Conservation (phyloP, 2,113 vertebrate genomes). For the Malaclemys terrapin region DNA sequence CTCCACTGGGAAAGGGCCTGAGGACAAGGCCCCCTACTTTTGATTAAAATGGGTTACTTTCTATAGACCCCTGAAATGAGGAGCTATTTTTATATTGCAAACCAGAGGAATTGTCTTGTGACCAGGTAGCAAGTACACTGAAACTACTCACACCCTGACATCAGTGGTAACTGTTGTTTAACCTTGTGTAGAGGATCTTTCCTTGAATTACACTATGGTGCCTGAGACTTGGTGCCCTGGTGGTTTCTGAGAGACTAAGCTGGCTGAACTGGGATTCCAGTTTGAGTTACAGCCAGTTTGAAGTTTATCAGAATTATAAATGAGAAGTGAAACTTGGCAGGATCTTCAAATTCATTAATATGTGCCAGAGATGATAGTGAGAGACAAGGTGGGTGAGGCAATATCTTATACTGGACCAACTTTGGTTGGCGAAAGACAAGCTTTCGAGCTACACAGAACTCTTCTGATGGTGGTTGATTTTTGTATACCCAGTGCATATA, state of each 20-base stretch:
- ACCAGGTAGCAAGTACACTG: neutral
- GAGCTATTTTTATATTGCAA: neutral
- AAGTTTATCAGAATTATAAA: neutral
- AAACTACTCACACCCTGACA: neutral
- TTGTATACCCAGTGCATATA: neutral
- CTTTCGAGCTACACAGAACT: neutral
- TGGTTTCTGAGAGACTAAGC: neutral
- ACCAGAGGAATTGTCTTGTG: neutral
- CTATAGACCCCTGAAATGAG: neutral
- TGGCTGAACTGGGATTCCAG: neutral
- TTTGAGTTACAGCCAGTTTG: neutral
- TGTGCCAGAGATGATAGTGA: neutral
- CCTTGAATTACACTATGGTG: neutral
- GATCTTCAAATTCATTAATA: neutral
- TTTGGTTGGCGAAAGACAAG: neutral
- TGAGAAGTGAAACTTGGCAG: neutral
- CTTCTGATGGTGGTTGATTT: neutral
- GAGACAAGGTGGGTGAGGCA: neutral
- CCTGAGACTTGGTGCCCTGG: neutral
- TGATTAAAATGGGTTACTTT: neutral
- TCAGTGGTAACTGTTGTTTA: neutral
- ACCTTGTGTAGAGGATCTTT: neutral
- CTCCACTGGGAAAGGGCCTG: neutral
- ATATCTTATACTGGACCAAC: neutral
- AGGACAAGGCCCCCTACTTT: neutral